These are phyloP conservation scores for Holacanthella duospinosa DNA, from an alignment of 2,888 invertebrate genomes.

Conservation along the genomic window DNA sequence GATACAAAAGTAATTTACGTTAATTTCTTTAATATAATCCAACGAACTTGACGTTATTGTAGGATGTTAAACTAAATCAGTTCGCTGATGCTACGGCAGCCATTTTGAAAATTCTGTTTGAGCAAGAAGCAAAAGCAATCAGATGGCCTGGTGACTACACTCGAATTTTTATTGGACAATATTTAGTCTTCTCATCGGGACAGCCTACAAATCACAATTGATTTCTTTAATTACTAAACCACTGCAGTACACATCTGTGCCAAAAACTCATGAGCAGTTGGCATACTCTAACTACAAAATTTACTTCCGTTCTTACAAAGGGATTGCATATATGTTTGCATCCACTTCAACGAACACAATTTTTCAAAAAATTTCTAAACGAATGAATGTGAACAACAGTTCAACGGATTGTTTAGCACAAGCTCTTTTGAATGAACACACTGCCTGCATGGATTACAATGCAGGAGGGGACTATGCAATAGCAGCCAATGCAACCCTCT, in stretches of 20 bases:
- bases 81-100: too few relatives aligned
- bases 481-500: neutral
- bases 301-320: neutral
- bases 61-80: too few relatives aligned
- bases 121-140: too few relatives aligned
- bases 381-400: neutral
- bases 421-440: neutral
- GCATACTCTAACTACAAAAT: neutral
- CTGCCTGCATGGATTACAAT: neutral
- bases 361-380: neutral
- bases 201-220: neutral
- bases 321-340: neutral
- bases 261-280: neutral
- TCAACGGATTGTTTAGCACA: neutral
- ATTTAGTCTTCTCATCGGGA: neutral
- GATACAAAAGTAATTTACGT: too few relatives aligned
- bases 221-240: neutral
- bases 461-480: neutral
- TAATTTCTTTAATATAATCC: too few relatives aligned
- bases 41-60: too few relatives aligned
- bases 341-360: neutral
- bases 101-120: too few relatives aligned
- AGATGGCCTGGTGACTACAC: too few relatives aligned
- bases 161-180: too few relatives aligned
- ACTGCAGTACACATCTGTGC: neutral